Base-by-base conservation (phyloP, 2,888 invertebrate genomes). In the Leptopilina myrica region DNA sequence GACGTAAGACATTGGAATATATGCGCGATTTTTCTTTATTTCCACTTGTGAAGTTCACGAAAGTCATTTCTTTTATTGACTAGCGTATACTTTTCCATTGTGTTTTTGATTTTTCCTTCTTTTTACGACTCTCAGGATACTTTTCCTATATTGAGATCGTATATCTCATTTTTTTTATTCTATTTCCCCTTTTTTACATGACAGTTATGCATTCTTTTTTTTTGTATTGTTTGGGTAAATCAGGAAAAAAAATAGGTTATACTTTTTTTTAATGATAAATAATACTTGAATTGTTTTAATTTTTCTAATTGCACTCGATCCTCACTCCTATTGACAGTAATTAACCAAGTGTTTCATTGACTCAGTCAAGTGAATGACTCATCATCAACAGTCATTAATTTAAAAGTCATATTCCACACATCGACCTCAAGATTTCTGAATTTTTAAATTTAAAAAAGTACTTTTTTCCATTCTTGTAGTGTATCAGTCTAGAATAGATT, bases 331-430 rank as follows among this genome's bases (percentile, higher is more conserved):
- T 87, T 88, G 78, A 82, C 85, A 85, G 86, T 7, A 65, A 33
- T 87, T 86, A 85, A 83, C 85, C 87, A 85, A 86, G 86, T 85
- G 86, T 84, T 82, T 86, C 88, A 87, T 89, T 89, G 88, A 88
- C 87, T 85, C 78, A 81, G 85, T 87, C 87, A 89, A 87, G 85
- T 85, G 87, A 87, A 86, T 89, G 89, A 89, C 86, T 89, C 89
- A 89, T 82, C 85, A 82, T 82, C 85, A 82, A 80, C 82, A 85
- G 85, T 83, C 85, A 85, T 86, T 86, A 87, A 87, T 88, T 87
- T 33, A 86, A 85, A 82, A 82, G 77, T 79, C 80, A 79, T 76
- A 80, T 84, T 85, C 80, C 64, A 66, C 49, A 20, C 33, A 46
- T 49, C 33, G 12, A 49, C 49, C 49, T 9, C 11, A 49, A 12